Evolutionary conservation across 2,888 invertebrate genomes (phyloP).

Genomic region (Parthenolecanium corni): DNA sequence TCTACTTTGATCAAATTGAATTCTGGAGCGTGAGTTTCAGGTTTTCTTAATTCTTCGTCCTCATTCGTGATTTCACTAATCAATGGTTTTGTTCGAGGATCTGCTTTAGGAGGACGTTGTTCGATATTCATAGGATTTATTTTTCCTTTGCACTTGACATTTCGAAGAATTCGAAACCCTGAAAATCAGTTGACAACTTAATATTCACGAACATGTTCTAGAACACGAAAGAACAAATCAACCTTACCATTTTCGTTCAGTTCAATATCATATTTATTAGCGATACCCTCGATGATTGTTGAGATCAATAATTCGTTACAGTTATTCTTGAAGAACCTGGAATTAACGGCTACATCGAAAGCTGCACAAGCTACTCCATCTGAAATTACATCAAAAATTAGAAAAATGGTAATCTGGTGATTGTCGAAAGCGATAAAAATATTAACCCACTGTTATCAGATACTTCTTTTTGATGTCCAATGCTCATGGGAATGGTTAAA

Average conservation of each 20-base stretch:
- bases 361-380: constrained; percentile 58
- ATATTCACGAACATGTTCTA: too few relatives aligned
- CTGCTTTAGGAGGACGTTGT: constrained; percentile 8
- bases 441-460: constrained; percentile 52
- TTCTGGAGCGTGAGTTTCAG: neutral
- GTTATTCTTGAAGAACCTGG: constrained; percentile 63
- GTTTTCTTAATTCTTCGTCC: neutral
- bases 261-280: constrained; percentile 63
- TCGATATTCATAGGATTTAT: constrained; percentile 18
- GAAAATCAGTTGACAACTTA: too few relatives aligned
- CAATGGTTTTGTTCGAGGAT: constrained; percentile 6
- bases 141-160: constrained; percentile 15
- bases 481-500: constrained; percentile 76
- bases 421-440: neutral
- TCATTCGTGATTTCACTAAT: constrained; percentile 5
- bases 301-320: constrained; percentile 71
- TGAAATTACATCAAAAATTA: constrained; percentile 37
- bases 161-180: constrained; percentile 3
- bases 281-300: constrained; percentile 64
- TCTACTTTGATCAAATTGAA: constrained; percentile 18
- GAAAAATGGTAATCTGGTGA: too few relatives aligned
- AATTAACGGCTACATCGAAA: constrained; percentile 74
- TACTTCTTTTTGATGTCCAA: constrained; percentile 68
- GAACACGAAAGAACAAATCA: too few relatives aligned
- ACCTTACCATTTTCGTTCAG: constrained; percentile 40